These are phyloP conservation scores for Hydrophis major DNA, from an alignment of 2,797 vertebrate species.

Conservation along the genomic window DNA sequence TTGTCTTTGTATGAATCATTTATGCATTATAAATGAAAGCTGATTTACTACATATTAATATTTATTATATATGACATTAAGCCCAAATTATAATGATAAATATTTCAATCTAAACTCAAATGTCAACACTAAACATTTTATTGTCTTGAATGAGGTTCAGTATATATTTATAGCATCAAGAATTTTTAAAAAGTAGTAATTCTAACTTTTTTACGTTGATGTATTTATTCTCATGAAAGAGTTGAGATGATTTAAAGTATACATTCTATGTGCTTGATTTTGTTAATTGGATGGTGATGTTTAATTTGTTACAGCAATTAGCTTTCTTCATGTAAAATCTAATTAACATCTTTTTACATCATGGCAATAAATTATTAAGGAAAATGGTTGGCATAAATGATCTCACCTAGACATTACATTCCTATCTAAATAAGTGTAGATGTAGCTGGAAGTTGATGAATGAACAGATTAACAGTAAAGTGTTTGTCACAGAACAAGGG, in stretches of 20 bases:
- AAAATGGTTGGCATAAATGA: neutral
- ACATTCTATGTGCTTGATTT: neutral
- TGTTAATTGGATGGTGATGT: constrained; percentile 17
- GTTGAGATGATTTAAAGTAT: neutral
- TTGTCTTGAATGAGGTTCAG: neutral
- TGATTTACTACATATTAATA: constrained; percentile 1
- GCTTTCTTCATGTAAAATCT: constrained; percentile 6
- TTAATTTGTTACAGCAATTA: constrained; percentile 23
- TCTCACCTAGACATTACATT: neutral
- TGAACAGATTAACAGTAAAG: neutral
- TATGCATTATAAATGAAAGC: neutral
- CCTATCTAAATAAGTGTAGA: neutral
- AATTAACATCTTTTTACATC: constrained; percentile 22
- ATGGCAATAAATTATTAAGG: constrained; percentile 3
- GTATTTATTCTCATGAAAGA: neutral
- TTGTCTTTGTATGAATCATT: neutral
- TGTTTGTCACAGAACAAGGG: neutral
- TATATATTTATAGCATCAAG: neutral
- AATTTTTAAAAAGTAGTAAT: neutral
- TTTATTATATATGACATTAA: neutral
- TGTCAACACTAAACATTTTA: neutral
- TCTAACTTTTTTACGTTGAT: neutral
- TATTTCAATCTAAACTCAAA: neutral
- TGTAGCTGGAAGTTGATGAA: neutral
- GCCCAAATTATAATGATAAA: neutral